Evolutionary conservation across 2,888 invertebrate species (phyloP), one percentile per base, ranked within the genome.

Genomic region (Aphidoletes aphidimyza): DNA sequence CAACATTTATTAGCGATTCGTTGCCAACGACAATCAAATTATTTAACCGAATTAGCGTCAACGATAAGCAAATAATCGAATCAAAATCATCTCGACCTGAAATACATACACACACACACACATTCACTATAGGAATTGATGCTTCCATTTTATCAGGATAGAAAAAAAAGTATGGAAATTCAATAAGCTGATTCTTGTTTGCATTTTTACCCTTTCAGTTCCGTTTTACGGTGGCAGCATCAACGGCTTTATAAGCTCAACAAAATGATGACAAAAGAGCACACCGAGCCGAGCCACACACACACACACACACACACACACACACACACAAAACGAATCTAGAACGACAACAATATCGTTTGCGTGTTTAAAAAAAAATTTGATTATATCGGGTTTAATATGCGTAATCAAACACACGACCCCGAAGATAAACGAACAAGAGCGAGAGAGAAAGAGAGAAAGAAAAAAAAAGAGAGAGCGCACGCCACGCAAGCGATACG

Each of bases 1-100:
- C 11, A 47, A 47, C 17, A 69, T 69, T 69, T 69, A 30, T 34
- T 69, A 69, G 30, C 69, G 34, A 69, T 19, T 69, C 69, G 69
- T 69, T 69, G 69, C 22, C 81, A 81, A 81, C n/a, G 81, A 81
- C 37, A 37, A 81, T 81, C 81, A 81, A 81, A 81, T 81, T 81
- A 37, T 81, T 81, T 37, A 81, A 81, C 37, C 81, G 37, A 81
- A 81, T 81, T 81, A 81, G 11, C 37, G 37, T 11, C 81, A n/a
- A 81, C 81, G 81, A 81, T 81, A 81, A 37, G 37, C 36, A 37
- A 81, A 22, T 81, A 81, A 81, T 37, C 81, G 81, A 81, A 81
- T 81, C 81, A 37, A 81, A 81, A 37, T 81, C 81, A 36, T 81
- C 37, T 37, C 81, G 19, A 81, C 81, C 37, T 36, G 36, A 81